phyloP scores from a whole-genome alignment of 2,113 vertebrate species.

The Regulus satrapa region DNA sequence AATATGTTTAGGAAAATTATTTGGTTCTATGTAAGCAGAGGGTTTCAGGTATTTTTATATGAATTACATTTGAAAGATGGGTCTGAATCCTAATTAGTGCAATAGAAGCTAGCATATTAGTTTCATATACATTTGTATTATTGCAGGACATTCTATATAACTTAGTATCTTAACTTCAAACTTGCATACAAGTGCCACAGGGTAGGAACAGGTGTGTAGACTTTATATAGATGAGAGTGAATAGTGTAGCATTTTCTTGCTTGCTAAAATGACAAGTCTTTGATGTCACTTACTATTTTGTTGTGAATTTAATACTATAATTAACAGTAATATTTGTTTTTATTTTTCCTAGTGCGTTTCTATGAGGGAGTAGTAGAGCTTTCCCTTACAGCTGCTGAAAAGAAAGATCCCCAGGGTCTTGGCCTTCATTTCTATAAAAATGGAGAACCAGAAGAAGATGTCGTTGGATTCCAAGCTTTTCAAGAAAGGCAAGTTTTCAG shows the following conservation, averaged over 20 bases:
- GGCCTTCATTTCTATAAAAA: slow-evolving; percentile 98
- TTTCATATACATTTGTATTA: neutral
- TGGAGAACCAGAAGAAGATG: slow-evolving; percentile 94
- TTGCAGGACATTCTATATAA: neutral
- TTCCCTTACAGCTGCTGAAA: slow-evolving; percentile 89
- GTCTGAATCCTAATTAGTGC: neutral
- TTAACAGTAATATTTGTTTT: neutral
- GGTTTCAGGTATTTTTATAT: neutral
- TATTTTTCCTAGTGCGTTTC: slow-evolving; percentile 82
- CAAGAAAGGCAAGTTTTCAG: slow-evolving; percentile 82
- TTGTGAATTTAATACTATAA: neutral
- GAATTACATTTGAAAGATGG: rapidly evolving
- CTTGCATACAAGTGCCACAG: neutral
- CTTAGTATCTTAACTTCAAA: neutral
- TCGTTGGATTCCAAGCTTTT: slow-evolving; percentile 87
- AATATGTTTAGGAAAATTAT: neutral
- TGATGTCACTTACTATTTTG: neutral
- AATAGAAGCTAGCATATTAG: neutral
- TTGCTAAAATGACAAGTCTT: neutral
- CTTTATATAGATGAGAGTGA: neutral
- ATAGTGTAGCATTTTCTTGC: neutral
- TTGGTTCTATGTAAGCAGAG: neutral
- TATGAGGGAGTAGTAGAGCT: slow-evolving; percentile 96
- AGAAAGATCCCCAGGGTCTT: slow-evolving; percentile 93
- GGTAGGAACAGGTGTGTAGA: neutral